Conservation (phyloP, 2,888 invertebrate species). For the Eledona agricola region DNA sequence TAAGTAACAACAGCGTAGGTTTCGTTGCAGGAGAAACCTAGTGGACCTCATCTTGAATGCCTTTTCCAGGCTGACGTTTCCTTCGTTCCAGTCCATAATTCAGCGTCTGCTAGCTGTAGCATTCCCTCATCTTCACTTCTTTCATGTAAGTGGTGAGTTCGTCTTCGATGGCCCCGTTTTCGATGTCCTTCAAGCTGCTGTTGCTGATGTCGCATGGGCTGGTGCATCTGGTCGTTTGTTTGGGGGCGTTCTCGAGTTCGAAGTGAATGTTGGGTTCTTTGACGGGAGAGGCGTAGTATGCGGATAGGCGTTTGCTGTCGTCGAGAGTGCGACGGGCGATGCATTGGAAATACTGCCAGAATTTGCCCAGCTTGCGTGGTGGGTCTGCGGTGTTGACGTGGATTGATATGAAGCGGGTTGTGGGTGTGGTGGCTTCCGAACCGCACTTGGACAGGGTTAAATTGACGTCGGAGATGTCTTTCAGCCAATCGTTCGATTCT, state of each 20-base stretch:
- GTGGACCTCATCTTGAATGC: background rate
- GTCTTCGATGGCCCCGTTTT: constrained; percentile 60
- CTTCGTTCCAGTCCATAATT: no score
- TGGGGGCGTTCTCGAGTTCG: constrained; percentile 11
- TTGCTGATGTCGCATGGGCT: constrained; percentile 61
- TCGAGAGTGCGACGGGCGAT: constrained; percentile 39
- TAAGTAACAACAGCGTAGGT: background rate
- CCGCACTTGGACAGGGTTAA: background rate
- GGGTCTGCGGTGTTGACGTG: constrained; percentile 16
- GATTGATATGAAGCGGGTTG: constrained; percentile 21
- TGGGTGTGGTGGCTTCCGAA: constrained; percentile 10
- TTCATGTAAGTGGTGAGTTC: constrained; percentile 62
- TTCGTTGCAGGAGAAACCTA: background rate
- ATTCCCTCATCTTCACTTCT: constrained; percentile 46
- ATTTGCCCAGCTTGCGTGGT: constrained; percentile 24
- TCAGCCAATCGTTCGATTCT: constrained; percentile 15
- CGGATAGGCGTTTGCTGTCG: constrained; percentile 36
- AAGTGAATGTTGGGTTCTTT: constrained; percentile 30
- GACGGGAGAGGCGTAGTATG: constrained; percentile 30
- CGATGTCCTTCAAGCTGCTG: constrained; percentile 61
- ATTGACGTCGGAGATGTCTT: background rate
- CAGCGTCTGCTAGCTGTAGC: constrained; percentile 22
- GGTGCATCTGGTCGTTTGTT: constrained; percentile 12
- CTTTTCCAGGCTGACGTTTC: no score
- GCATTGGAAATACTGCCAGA: constrained; percentile 40